Base-by-base conservation (phyloP, 2,888 invertebrate genomes). In the Aplocera efformata region DNA sequence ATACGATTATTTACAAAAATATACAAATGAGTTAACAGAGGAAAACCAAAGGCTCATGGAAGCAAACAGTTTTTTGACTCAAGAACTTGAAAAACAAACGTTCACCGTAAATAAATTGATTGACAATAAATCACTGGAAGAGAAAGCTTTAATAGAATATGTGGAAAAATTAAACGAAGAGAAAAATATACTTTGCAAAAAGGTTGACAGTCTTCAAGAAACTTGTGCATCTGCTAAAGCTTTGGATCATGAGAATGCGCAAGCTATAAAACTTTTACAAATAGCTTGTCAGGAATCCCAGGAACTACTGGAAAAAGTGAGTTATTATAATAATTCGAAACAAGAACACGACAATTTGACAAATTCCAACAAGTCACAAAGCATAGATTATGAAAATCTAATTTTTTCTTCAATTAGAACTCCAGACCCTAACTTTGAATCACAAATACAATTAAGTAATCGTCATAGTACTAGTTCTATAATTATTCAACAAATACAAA, bases 1-100 rank as follows among this genome's bases (percentile, higher is more conserved):
- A 7, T 80, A 71, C 51, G 76, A 72, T 7, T 66, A 68, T 49
- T 72, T 83, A 29, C 78, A 83, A 60, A 67, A 72, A 48, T 71
- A 66, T 51, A 58, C 70, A 21, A 58, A 72, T 37, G 61, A 62
- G 43, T 65, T 57, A n/a, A 56, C 56, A 44, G 58, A 67, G 4
- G 64, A 75, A 58, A 42, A 72, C 23, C 50, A 68, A 26, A 59
- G 56, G 32, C 45, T 80, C 23, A 48, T 62, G 21, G 59, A 74
- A 20, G 67, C 74, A 53, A 78, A 72, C 43, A 58, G 43, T 45
- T 32, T 26, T 8, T 53, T 81, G 23, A 43, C 56, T 3, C 51
- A 64, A 50, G 69, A 75, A 20, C 32, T 74, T 3, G 51, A 64
- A 41, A 68, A 72, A 36, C 80, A 80, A 60, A 47, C 63, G 79